Evolutionary conservation across 2,888 invertebrate species (phyloP).

Genomic region (Theristus sp.): DNA sequence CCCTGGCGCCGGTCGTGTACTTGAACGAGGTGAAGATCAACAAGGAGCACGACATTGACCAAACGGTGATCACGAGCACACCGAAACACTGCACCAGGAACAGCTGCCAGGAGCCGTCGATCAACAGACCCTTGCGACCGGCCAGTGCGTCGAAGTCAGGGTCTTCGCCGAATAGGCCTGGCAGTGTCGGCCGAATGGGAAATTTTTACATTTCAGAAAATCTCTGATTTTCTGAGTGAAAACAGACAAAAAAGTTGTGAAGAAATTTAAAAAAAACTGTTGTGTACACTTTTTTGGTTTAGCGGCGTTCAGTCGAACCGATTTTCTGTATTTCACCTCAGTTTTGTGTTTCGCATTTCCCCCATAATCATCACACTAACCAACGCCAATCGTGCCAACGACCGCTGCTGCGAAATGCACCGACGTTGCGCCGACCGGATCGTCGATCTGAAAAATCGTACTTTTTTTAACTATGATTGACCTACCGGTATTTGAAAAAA

Average conservation of each 20-base stretch:
- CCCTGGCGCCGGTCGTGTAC: slow-evolving; percentile 40
- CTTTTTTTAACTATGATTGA: too few relatives aligned
- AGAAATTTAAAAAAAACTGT: too few relatives aligned
- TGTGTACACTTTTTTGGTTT: too few relatives aligned
- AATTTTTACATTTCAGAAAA: neutral
- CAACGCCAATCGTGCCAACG: neutral
- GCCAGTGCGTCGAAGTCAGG: neutral
- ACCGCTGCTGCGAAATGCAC: slow-evolving; percentile 42
- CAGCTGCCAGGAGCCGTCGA: slow-evolving; percentile 64
- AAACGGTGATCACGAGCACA: slow-evolving; percentile 48
- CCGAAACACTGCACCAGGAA: slow-evolving; percentile 61
- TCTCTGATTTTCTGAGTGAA: neutral
- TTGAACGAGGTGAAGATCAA: neutral
- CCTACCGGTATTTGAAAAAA: too few relatives aligned
- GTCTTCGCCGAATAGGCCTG: neutral
- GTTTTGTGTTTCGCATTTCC: too few relatives aligned
- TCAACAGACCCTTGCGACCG: slow-evolving; percentile 30
- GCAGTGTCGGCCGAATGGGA: too few relatives aligned
- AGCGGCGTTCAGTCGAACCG: too few relatives aligned
- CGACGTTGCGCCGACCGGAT: slow-evolving; percentile 73
- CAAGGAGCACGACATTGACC: slow-evolving; percentile 41
- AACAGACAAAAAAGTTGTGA: too few relatives aligned
- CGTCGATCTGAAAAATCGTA: too few relatives aligned
- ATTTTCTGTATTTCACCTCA: too few relatives aligned
- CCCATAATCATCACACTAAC: too few relatives aligned